These are phyloP conservation scores for Tenthredo mesomela DNA, from an alignment of 2,888 invertebrate genomes.

Conservation along the genomic window DNA sequence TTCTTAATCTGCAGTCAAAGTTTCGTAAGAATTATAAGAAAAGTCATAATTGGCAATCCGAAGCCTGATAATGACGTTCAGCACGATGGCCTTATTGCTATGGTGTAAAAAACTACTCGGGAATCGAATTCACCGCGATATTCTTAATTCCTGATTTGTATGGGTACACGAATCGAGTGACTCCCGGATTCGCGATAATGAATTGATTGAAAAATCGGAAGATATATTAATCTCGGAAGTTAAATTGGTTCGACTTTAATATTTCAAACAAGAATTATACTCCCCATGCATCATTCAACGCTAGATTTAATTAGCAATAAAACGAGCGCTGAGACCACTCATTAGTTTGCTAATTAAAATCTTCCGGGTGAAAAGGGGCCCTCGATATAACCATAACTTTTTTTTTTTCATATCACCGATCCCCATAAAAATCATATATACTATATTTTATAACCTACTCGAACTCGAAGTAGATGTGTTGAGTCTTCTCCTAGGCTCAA, in stretches of 20 bases:
- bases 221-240: neutral
- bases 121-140: neutral
- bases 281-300: neutral
- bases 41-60: neutral
- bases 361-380: neutral
- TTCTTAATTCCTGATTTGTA: neutral
- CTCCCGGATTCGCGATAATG: neutral
- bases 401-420: neutral
- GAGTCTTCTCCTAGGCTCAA: neutral
- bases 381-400: no score
- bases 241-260: neutral
- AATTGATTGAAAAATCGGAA: neutral
- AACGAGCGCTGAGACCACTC: neutral
- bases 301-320: neutral
- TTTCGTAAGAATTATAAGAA: neutral
- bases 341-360: constrained; percentile 25
- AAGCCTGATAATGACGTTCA: neutral
- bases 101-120: no score
- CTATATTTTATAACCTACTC: constrained; percentile 30
- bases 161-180: neutral
- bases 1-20: neutral
- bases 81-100: neutral
- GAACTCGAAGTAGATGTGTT: constrained; percentile 34
- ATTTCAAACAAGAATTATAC: neutral
- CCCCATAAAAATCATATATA: neutral